Evolutionary conservation across 92 coral and sea anemone genomes (phyloP).

Genomic region (Zoanthus sansibaricus): DNA sequence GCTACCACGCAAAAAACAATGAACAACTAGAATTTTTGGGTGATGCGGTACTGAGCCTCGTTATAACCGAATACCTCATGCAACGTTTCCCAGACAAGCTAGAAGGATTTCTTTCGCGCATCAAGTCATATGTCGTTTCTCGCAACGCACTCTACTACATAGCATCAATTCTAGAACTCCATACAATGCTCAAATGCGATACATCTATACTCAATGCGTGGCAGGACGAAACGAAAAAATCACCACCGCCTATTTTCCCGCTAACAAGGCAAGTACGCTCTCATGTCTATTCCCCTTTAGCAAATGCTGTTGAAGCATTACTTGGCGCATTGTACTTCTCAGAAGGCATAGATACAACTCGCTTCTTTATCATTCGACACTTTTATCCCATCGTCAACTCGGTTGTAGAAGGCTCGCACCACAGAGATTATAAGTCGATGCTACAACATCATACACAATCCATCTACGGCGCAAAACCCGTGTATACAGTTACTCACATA

Average conservation of each 20-base stretch:
- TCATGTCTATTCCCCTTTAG: neutral
- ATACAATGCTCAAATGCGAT: neutral
- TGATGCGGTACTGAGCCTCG: neutral
- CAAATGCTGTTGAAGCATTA: neutral
- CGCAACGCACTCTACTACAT: neutral
- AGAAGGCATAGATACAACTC: neutral
- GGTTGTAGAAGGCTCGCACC: neutral
- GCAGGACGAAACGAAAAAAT: neutral
- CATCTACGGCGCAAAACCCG: neutral
- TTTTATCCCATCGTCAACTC: neutral
- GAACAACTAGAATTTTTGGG: neutral
- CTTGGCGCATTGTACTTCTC: neutral
- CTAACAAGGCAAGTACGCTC: neutral
- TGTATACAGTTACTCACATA: neutral
- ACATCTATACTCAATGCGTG: neutral
- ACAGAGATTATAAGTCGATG: neutral
- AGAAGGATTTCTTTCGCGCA: neutral
- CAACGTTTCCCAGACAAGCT: neutral
- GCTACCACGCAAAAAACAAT: neutral
- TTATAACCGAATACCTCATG: neutral
- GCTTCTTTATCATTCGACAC: neutral
- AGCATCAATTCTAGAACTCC: neutral
- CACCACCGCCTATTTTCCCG: neutral
- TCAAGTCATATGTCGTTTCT: neutral
- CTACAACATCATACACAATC: neutral